A percentile compares a stretch with the other conserved stretches of the same genome.
Evolutionary conservation across 35 echinoderm and acorn worm species (phyloP).

Genomic region (Apostichopus japonicus): DNA sequence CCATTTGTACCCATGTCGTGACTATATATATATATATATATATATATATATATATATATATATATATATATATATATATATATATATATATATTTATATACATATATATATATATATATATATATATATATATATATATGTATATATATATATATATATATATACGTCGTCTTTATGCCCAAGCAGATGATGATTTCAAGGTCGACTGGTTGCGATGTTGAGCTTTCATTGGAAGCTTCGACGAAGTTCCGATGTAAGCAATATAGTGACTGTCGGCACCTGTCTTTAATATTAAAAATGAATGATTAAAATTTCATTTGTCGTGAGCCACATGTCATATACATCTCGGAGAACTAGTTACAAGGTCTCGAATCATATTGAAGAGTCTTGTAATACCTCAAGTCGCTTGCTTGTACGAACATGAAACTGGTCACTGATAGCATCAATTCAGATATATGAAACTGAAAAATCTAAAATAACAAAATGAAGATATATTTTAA

Average conservation of each 20-base stretch:
- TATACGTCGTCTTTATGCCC: not conserved
- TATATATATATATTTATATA: not conserved
- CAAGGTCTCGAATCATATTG: not conserved
- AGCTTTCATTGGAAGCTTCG: not conserved
- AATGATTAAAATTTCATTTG: not conserved
- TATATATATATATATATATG: no score
- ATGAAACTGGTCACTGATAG: no score
- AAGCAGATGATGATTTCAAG: not conserved
- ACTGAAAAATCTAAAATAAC: no score
- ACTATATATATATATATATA: no score
- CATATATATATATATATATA: no score
- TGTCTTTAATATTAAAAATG: not conserved
- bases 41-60: no score
- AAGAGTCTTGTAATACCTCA: not conserved
- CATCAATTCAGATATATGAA: no score
- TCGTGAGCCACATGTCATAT: slow-evolving; percentile 19
- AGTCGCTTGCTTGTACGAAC: no score
- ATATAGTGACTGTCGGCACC: slow-evolving; percentile 1
- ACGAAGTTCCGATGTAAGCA: not conserved
- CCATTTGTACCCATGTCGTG: no score
- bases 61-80: not conserved
- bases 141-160: not conserved
- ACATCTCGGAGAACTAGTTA: not conserved
- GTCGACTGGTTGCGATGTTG: not conserved
- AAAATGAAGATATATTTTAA: no score